These are phyloP conservation scores for Saxidomus purpurata DNA, from an alignment of 1,140 invertebrate genomes.

Conservation along the genomic window DNA sequence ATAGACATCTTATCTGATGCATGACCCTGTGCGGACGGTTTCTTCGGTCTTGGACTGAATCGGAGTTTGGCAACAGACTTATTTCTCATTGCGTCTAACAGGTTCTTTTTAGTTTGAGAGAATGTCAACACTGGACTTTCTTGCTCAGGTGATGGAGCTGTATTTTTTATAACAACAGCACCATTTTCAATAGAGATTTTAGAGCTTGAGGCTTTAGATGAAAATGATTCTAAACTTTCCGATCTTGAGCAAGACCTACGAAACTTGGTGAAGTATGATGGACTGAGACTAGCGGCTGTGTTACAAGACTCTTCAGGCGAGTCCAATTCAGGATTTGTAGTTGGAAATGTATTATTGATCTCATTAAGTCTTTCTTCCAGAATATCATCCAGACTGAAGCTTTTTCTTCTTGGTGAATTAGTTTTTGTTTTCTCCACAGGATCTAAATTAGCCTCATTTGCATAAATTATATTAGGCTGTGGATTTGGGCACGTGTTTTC, in stretches of 20 bases:
- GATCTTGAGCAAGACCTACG: neutral
- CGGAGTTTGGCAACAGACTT: neutral
- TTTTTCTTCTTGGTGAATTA: neutral
- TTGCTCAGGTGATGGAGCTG: neutral
- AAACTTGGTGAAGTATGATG: constrained; percentile 10
- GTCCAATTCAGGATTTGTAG: too few relatives aligned
- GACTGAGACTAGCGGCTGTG: neutral
- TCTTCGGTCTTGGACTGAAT: neutral
- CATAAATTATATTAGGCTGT: too few relatives aligned
- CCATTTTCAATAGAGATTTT: neutral
- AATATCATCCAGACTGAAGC: neutral
- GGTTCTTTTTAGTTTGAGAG: neutral
- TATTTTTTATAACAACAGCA: neutral
- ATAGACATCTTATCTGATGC: neutral
- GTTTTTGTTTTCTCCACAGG: neutral
- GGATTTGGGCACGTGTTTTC: constrained; percentile 11
- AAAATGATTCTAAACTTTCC: neutral
- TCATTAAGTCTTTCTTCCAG: neutral
- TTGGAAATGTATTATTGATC: neutral
- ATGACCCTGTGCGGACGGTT: neutral
- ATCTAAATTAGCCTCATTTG: neutral
- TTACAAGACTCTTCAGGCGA: neutral
- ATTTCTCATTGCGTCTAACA: neutral
- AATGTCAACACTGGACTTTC: neutral
- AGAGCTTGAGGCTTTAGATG: neutral